Conservation (phyloP, 2,888 invertebrate genomes). For the Sminthurides aquaticus region DNA sequence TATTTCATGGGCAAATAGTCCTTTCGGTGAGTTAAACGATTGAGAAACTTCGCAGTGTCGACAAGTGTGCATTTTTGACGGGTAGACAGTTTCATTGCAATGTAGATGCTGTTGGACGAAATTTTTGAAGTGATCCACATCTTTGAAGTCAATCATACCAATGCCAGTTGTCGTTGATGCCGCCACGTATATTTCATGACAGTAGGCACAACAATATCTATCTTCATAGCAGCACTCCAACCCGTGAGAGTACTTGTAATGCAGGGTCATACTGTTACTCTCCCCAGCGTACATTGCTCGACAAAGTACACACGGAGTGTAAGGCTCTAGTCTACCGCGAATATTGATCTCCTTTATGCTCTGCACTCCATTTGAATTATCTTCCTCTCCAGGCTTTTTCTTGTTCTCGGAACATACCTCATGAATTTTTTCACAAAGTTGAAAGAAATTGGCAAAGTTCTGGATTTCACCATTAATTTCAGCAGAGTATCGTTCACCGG, state of each 20-base stretch:
- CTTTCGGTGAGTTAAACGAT: background rate
- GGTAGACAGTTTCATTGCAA: background rate
- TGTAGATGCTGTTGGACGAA: background rate
- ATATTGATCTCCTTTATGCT: background rate
- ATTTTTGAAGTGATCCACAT: background rate
- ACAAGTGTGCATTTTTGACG: background rate
- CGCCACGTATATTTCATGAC: background rate
- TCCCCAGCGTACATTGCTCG: background rate
- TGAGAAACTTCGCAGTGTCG: background rate
- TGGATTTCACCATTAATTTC: too few relatives aligned
- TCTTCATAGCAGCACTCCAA: background rate
- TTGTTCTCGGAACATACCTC: too few relatives aligned
- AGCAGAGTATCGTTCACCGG: too few relatives aligned
- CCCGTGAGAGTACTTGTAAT: background rate
- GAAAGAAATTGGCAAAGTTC: too few relatives aligned
- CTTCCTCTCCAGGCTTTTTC: too few relatives aligned
- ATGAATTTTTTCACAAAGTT: too few relatives aligned
- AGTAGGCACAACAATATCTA: background rate
- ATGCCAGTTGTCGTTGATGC: background rate
- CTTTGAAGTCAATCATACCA: background rate
- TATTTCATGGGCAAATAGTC: background rate
- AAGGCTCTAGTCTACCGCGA: background rate
- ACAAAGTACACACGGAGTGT: background rate
- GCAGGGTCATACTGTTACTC: background rate
- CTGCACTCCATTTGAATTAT: too few relatives aligned